Percentiles rank a stretch among this genome's conserved stretches.
Evolutionary conservation across 23 tunicate species (phyloP).

Genomic region (Phallusia fumigata): DNA sequence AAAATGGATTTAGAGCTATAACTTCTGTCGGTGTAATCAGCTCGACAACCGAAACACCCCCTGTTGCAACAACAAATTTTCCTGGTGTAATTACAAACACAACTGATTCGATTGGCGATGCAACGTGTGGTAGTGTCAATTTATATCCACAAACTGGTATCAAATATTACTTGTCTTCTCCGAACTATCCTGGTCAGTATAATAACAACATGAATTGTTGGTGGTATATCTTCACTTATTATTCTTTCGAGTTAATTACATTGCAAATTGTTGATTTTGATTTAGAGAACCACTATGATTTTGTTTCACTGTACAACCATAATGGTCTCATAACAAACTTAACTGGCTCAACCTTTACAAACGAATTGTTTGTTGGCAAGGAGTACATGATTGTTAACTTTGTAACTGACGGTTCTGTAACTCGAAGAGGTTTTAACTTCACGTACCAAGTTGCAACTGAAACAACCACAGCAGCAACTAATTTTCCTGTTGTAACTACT

Average conservation of each 20-base stretch:
- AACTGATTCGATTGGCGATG: not conserved
- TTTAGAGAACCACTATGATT: too few relatives aligned
- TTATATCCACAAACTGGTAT: not conserved
- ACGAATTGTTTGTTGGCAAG: not conserved
- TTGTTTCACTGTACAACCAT: too few relatives aligned
- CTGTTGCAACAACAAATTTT: not conserved
- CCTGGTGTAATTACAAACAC: not conserved
- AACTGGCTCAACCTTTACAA: not conserved
- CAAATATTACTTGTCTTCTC: not conserved
- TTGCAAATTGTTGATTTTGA: not conserved
- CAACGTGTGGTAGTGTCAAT: not conserved
- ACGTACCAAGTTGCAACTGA: not conserved
- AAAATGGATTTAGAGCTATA: not conserved
- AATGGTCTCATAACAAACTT: not conserved
- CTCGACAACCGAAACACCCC: not conserved
- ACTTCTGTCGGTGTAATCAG: not conserved
- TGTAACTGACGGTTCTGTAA: not conserved
- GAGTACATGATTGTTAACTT: not conserved
- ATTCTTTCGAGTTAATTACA: not conserved
- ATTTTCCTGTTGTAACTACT: too few relatives aligned
- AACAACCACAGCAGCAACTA: not conserved
- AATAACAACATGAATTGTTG: not conserved
- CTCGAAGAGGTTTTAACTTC: not conserved
- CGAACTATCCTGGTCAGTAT: not conserved
- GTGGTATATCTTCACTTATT: not conserved